A percentile compares a stretch with the other conserved stretches of the same genome.
Conservation (phyloP, 2,888 invertebrate genomes). For the Drosophila meridionalis region DNA sequence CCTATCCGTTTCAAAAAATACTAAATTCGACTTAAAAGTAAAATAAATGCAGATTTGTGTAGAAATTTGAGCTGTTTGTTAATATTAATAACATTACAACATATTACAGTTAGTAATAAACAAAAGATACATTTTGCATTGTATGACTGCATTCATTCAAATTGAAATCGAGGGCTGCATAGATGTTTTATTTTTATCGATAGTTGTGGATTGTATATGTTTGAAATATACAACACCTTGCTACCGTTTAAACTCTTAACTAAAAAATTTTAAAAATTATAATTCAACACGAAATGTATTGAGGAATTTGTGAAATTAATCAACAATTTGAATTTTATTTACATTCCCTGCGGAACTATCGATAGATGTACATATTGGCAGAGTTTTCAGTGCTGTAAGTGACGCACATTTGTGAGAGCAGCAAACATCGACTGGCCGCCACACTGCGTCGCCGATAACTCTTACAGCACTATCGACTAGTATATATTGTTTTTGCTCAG, state of each 20-base stretch:
- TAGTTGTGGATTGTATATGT: neutral
- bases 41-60: neutral
- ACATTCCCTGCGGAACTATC: neutral
- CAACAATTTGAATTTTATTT: neutral
- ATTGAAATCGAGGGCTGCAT: neutral
- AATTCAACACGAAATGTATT: too few relatives aligned
- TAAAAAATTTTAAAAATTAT: neutral
- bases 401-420: neutral
- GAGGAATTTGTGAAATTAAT: neutral
- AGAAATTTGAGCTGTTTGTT: neutral
- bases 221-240: neutral
- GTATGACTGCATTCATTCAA: neutral
- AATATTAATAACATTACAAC: neutral
- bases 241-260: neutral
- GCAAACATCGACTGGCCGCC: constrained; percentile 32
- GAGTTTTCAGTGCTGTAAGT: constrained; percentile 13
- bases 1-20: neutral
- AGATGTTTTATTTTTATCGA: neutral
- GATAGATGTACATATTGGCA: constrained; percentile 6
- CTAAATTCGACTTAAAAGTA: too few relatives aligned
- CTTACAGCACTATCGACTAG: constrained; percentile 43
- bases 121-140: neutral
- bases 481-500: constrained; percentile 68
- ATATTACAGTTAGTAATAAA: neutral
- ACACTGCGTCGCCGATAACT: constrained; percentile 22